Base-by-base conservation (phyloP, 2,113 vertebrate genomes). In the Progne subis region DNA sequence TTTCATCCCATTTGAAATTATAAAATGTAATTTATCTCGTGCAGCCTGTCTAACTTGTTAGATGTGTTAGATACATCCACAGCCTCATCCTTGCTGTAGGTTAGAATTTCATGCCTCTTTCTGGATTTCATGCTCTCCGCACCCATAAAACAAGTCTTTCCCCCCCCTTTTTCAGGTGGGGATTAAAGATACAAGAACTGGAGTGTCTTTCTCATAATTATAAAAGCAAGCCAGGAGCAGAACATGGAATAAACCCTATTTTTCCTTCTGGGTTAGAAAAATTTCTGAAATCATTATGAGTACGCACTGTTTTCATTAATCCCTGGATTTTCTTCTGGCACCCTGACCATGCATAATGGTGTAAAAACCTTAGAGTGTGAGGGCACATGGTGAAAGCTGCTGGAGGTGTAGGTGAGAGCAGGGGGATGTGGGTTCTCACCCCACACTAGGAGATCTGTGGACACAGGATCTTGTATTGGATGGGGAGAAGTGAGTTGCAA, bases 111-210 rank as follows among this genome's bases (percentile, higher is more conserved):
- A 25, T 52, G 18, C 52, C 20, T 55, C 9, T 82, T 18, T 6
- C 7, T 43, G 44, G 9, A 55, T 87, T 82, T 85, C 21, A 23
- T 57, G 26, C 17, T 72, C 31, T 60, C 18, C 37, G 4, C n/a
- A 26, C 13, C 53, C 31, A 6, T 14, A 19, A 60, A 23, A 31
- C 17, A 55, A 65, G 9, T 6, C 7, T 32, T 19, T 9, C 6
- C 16, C 6, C 0, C 0, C 5, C 1, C 14, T 75, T 67, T 53
- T 75, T 43, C 32, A 72, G 60, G 4, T 0, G 1, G 5, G 7
- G 14, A 25, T 2, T 21, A 29, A 86, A 63, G 46, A 26, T 21
- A 20, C 0, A 2, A 71, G 14, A 67, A 12, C 21, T 70, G 59
- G 14, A 25, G 7, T 2, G 4, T 28, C 31, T 68, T 59, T 44